phyloP scores from a whole-genome alignment of 2,797 vertebrate species.

The Chelon auratus region DNA sequence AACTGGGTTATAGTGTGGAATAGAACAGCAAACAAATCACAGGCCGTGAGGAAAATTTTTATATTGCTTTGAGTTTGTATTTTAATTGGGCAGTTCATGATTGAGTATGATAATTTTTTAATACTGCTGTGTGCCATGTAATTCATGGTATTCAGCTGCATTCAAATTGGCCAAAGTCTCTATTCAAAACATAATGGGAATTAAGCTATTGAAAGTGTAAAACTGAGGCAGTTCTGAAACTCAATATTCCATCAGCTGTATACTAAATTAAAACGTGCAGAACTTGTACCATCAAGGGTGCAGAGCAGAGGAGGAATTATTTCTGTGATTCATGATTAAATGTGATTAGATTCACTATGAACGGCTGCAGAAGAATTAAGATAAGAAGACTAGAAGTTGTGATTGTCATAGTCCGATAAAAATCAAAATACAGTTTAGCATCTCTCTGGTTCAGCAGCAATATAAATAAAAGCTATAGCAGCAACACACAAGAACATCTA shows the following conservation, averaged over 20 bases:
- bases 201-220: slow-evolving; percentile 43
- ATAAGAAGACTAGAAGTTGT: too few species aligned
- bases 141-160: slow-evolving; percentile 63
- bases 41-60: slow-evolving; percentile 11
- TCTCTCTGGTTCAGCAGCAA: too few species aligned
- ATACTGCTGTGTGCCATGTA: slow-evolving; percentile 51
- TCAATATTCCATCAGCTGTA: slow-evolving; percentile 34
- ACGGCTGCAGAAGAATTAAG: background rate
- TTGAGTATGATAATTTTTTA: slow-evolving; percentile 36
- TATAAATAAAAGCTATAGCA: too few species aligned
- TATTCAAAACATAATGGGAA: slow-evolving; percentile 42
- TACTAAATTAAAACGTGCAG: background rate
- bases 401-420: too few species aligned
- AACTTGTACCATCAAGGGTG: background rate
- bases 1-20: background rate
- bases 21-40: slow-evolving; percentile 15
- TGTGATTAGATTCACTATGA: slow-evolving; percentile 3
- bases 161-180: slow-evolving; percentile 8
- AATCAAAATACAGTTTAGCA: too few species aligned
- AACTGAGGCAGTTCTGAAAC: slow-evolving; percentile 55
- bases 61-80: slow-evolving; percentile 15
- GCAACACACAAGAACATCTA: too few species aligned
- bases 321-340: slow-evolving; percentile 46
- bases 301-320: slow-evolving; percentile 37
- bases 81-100: slow-evolving; percentile 39